A percentile compares a stretch with the other conserved stretches of the same genome.
Conservation (phyloP, 2,888 invertebrate species). For the Incurvaria masculella region DNA sequence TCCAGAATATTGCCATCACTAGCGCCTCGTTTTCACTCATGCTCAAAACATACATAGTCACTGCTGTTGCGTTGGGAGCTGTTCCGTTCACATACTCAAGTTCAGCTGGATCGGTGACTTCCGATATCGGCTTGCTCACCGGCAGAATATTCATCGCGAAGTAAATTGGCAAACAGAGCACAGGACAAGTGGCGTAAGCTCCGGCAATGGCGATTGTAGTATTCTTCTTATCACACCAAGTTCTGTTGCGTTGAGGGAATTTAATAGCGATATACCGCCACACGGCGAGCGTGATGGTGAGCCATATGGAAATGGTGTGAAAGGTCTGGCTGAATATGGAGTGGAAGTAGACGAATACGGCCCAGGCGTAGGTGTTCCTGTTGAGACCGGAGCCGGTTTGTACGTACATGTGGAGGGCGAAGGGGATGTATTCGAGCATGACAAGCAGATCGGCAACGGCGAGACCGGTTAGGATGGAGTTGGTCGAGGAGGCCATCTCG, state of each 20-base stretch:
- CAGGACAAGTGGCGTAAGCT: slow-evolving; percentile 77
- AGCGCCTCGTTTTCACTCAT: slow-evolving; percentile 63
- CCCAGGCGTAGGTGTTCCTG: slow-evolving; percentile 66
- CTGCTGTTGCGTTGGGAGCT: slow-evolving; percentile 17
- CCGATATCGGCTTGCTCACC: slow-evolving; percentile 21
- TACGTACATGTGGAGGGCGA: slow-evolving; percentile 76
- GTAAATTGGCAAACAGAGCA: slow-evolving; percentile 82
- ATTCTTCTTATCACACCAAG: slow-evolving; percentile 77
- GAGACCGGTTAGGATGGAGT: slow-evolving; percentile 86
- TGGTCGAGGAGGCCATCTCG: slow-evolving; percentile 91
- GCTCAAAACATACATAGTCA: slow-evolving; percentile 60
- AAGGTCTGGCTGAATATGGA: slow-evolving; percentile 86
- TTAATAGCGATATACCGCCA: slow-evolving; percentile 90
- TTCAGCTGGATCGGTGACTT: slow-evolving; percentile 16
- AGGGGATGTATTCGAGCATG: slow-evolving; percentile 92
- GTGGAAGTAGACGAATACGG: slow-evolving; percentile 82
- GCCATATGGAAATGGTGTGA: slow-evolving; percentile 89
- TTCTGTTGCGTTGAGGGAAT: slow-evolving; percentile 76
- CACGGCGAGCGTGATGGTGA: slow-evolving; percentile 88
- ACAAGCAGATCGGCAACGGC: slow-evolving; percentile 91
- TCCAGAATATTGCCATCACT: slow-evolving; percentile 78
- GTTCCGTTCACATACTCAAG: not conserved
- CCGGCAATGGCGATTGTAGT: slow-evolving; percentile 72
- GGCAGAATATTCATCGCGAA: slow-evolving; percentile 71
- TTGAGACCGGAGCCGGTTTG: slow-evolving; percentile 48